Conservation (phyloP, 2,888 invertebrate genomes). For the Iphiclides podalirius region DNA sequence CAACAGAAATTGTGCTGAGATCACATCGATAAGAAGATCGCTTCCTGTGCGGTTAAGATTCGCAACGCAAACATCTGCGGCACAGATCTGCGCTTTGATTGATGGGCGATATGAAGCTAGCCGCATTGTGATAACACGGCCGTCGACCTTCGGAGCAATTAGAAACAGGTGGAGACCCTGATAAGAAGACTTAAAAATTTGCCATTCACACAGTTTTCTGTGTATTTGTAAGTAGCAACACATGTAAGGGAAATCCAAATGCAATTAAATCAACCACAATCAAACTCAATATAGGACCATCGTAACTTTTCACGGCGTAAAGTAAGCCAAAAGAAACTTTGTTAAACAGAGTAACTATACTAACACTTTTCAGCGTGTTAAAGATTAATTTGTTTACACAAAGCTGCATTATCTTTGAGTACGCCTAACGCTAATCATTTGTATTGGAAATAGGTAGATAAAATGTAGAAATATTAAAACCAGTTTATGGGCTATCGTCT, state of each 20-base stretch:
- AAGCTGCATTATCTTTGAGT: not conserved
- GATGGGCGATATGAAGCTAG: no score
- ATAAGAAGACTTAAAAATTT: not conserved
- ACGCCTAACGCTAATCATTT: not conserved
- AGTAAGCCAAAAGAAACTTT: no score
- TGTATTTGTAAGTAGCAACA: no score
- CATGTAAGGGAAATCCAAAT: not conserved
- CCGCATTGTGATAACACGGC: slow-evolving; percentile 12
- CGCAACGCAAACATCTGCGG: slow-evolving; percentile 31
- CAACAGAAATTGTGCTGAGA: no score
- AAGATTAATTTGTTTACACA: not conserved
- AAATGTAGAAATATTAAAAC: not conserved
- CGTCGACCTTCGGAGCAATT: slow-evolving; percentile 21
- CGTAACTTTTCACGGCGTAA: no score
- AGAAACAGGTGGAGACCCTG: slow-evolving; percentile 8
- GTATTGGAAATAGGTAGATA: not conserved
- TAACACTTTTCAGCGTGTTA: no score
- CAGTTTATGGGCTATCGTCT: no score
- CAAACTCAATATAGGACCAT: no score
- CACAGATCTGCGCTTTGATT: slow-evolving; percentile 26
- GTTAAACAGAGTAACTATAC: no score
- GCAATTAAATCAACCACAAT: no score
- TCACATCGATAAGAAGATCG: slow-evolving; percentile 27
- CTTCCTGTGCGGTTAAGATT: slow-evolving; percentile 28
- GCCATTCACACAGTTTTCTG: no score